Percentiles rank a stretch among this genome's conserved stretches.
Conservation (phyloP, 1,140 invertebrate genomes). For the Micrasema minimum region DNA sequence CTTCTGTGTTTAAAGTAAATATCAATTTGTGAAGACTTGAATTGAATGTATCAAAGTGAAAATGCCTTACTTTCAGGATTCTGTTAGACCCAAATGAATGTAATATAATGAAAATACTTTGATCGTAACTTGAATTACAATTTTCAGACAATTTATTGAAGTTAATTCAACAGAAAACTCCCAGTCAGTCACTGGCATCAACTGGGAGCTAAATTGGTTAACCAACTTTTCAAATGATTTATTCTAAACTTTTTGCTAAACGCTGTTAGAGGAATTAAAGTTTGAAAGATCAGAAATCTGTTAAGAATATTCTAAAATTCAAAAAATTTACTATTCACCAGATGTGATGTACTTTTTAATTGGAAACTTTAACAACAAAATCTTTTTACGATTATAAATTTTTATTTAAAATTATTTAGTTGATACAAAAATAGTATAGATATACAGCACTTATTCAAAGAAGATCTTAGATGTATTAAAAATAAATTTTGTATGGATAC, state of each 20-base stretch:
- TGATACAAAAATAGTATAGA: no score
- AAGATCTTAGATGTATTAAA: no score
- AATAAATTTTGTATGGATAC: no score
- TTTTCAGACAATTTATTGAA: slow-evolving; percentile 23
- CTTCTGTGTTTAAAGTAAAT: no score
- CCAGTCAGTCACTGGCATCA: slow-evolving; percentile 8
- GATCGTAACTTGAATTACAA: slow-evolving; percentile 16
- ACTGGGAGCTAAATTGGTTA: slow-evolving; percentile 17
- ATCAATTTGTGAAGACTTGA: no score
- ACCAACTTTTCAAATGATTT: not conserved
- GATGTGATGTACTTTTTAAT: no score
- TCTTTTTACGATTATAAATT: no score
- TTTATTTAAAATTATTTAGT: no score
- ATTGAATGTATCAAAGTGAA: slow-evolving; percentile 2
- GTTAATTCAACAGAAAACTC: slow-evolving; percentile 28
- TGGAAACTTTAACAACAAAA: no score
- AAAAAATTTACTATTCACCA: no score
- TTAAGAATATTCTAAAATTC: no score
- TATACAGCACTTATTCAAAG: no score
- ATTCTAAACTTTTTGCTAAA: not conserved
- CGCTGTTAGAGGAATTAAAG: not conserved
- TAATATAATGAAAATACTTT: slow-evolving; percentile 3
- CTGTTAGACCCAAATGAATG: slow-evolving; percentile 3
- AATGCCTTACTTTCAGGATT: slow-evolving; percentile 5
- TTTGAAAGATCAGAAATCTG: not conserved